These are phyloP conservation scores for Mixornis gularis DNA, from an alignment of 2,113 vertebrate genomes.

Conservation along the genomic window DNA sequence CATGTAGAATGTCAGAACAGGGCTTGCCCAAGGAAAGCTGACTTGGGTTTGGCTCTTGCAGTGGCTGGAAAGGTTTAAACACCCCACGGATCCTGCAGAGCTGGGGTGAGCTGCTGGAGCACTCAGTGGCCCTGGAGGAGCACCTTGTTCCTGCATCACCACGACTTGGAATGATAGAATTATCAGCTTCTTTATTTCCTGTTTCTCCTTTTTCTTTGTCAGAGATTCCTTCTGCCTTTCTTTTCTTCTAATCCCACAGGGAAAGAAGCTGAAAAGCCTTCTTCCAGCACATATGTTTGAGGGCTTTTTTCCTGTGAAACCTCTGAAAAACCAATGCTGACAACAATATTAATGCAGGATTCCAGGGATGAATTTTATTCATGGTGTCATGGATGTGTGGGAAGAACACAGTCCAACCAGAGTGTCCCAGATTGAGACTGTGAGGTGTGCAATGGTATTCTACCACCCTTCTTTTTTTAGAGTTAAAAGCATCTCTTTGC, in stretches of 20 bases:
- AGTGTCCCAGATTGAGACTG: background rate
- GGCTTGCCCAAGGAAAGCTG: background rate
- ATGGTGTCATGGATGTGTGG: background rate
- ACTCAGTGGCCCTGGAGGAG: background rate
- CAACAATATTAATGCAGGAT: background rate
- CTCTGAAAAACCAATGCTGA: background rate
- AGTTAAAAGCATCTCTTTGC: background rate
- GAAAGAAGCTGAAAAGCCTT: background rate
- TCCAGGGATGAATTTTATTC: background rate
- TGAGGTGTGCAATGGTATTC: background rate
- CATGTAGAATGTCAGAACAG: fast-evolving
- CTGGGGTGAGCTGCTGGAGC: background rate
- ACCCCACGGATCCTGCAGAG: background rate
- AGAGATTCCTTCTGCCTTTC: background rate
- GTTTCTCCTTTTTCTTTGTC: background rate
- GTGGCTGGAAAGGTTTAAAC: background rate
- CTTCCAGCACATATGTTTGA: background rate
- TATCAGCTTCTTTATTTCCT: background rate
- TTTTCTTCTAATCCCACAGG: background rate
- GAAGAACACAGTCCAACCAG: background rate
- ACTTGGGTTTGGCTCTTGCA: background rate
- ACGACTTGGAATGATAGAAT: fast-evolving
- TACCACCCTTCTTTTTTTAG: fast-evolving
- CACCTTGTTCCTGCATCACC: background rate
- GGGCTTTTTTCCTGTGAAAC: background rate